Evolutionary conservation across 2,113 vertebrate species (phyloP).

Genomic region (Capreolus pygargus): DNA sequence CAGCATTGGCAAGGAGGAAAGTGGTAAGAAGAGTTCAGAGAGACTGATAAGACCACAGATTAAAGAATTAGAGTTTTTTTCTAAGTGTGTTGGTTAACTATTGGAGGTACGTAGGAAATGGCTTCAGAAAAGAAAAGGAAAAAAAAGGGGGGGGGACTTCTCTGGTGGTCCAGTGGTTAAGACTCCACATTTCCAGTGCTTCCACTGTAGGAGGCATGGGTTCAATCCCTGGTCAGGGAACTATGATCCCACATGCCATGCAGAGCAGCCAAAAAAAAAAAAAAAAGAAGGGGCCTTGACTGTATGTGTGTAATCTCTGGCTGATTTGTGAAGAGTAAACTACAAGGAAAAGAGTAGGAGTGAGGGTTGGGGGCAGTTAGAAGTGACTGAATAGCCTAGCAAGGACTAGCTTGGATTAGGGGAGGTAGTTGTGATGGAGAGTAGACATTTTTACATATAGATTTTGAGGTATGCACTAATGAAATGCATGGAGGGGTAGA

Average conservation of each 20-base stretch:
- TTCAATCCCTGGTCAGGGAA: background rate
- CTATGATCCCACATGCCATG: background rate
- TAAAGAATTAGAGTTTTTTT: background rate
- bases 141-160: background rate
- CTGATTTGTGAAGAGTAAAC: background rate
- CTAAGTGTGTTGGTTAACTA: background rate
- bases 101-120: background rate
- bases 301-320: too few relatives aligned
- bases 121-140: background rate
- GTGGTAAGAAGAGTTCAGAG: background rate
- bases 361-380: background rate
- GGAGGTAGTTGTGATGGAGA: background rate
- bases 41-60: background rate
- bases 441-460: background rate
- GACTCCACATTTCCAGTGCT: background rate
- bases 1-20: background rate
- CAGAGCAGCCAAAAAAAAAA: background rate
- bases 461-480: background rate
- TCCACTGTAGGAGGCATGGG: background rate
- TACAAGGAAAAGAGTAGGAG: background rate
- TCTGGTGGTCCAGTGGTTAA: background rate
- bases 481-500: background rate
- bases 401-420: background rate
- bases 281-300: too few relatives aligned
- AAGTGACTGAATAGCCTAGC: background rate